Conservation (phyloP, 53 echinoderm and acorn worm species). For the Glandiceps talaboti region DNA sequence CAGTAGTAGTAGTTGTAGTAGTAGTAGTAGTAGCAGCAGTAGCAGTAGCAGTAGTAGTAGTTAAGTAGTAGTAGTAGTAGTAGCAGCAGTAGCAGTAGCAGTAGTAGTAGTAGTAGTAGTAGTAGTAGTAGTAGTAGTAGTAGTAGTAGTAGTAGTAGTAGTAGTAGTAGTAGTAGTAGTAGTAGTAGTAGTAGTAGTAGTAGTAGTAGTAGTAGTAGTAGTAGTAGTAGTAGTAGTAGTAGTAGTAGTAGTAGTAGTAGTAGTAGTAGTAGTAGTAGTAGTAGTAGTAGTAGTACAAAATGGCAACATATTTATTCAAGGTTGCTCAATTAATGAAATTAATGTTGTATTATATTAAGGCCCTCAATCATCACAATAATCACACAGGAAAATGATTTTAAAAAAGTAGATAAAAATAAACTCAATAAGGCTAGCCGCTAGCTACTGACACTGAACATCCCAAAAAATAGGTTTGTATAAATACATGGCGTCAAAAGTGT, state of each 20-base stretch:
- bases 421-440: too few relatives aligned
- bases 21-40: conserved; percentile 4
- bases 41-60: background rate
- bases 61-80: conserved; percentile 10
- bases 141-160: conserved; percentile 11
- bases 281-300: conserved; percentile 11
- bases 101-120: conserved; percentile 12
- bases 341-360: too few relatives aligned
- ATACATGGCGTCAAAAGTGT: too few relatives aligned
- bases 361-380: too few relatives aligned
- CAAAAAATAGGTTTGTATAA: too few relatives aligned
- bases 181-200: background rate
- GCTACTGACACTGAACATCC: too few relatives aligned
- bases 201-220: background rate
- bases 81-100: conserved; percentile 8
- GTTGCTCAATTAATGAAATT: too few relatives aligned
- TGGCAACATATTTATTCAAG: too few relatives aligned
- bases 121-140: conserved; percentile 23
- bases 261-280: conserved; percentile 16
- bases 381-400: too few relatives aligned
- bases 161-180: conserved; percentile 6
- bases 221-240: conserved; percentile 2
- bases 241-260: conserved; percentile 8
- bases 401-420: too few relatives aligned
- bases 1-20: conserved; percentile 5